Conservation (phyloP, 2,888 invertebrate genomes). For the Campoletis raptor region DNA sequence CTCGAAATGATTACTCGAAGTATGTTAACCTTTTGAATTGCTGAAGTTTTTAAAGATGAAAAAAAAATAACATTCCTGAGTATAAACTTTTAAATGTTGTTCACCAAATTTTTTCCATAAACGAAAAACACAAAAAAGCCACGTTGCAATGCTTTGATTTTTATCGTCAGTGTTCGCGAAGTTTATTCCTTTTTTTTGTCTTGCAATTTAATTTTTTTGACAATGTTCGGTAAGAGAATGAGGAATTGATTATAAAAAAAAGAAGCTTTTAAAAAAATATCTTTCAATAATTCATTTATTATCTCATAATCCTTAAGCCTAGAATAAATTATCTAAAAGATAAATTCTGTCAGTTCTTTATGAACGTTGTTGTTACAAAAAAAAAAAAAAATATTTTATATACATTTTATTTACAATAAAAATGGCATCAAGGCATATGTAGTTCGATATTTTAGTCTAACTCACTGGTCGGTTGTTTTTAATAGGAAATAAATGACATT, state of each 20-base stretch:
- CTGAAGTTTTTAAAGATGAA: no score
- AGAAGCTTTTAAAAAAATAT: background rate
- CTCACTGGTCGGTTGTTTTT: constrained; percentile 57
- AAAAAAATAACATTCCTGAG: no score
- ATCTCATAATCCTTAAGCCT: constrained; percentile 32
- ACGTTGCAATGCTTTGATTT: background rate
- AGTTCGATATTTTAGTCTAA: background rate
- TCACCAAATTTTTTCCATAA: no score
- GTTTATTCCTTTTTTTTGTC: background rate
- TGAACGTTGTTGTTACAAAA: constrained; percentile 67
- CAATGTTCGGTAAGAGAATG: background rate
- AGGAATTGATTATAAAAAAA: background rate
- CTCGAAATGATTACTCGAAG: no score
- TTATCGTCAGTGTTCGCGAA: background rate
- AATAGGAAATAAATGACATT: constrained; percentile 10
- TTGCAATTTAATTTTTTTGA: background rate
- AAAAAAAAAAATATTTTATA: constrained; percentile 61
- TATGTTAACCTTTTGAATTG: no score
- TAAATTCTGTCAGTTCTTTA: constrained; percentile 62
- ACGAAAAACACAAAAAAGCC: no score
- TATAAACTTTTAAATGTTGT: no score
- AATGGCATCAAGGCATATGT: constrained; percentile 23
- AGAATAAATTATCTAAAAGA: constrained; percentile 72
- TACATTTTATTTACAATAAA: constrained; percentile 71
- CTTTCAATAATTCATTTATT: constrained; percentile 60